A percentile compares a stretch with the other conserved stretches of the same genome.
These are phyloP conservation scores for Nebria ingens DNA, from an alignment of 1,140 invertebrate genomes.

Conservation along the genomic window DNA sequence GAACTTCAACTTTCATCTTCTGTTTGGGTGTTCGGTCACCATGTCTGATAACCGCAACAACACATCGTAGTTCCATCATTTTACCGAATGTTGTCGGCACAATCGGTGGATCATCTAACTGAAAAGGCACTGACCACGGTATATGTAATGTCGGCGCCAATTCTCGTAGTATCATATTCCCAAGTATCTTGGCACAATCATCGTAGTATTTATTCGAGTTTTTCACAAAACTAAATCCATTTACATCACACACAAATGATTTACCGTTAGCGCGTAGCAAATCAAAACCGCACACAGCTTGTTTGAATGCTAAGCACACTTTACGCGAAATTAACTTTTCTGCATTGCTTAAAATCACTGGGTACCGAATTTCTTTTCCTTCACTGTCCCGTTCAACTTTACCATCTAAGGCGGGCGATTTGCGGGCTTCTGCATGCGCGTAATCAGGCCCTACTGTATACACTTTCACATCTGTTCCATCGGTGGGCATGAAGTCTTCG, in stretches of 20 bases:
- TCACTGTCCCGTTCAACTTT: conserved; percentile 98
- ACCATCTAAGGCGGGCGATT: conserved; percentile 94
- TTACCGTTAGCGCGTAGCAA: conserved; percentile 94
- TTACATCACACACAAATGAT: conserved; percentile 99
- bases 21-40: conserved; percentile 99
- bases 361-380: conserved; percentile 98
- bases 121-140: conserved; percentile 93
- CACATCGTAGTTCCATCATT: conserved; percentile 99
- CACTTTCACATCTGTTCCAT: conserved; percentile 88
- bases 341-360: conserved; percentile 92
- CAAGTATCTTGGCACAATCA: conserved; percentile 96
- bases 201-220: conserved; percentile 99
- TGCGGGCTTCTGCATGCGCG: conserved; percentile 96
- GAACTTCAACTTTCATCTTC: conserved; percentile 99
- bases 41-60: conserved; percentile 96
- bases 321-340: conserved; percentile 99
- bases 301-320: conserved; percentile 96
- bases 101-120: conserved; percentile 95
- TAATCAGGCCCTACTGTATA: conserved; percentile 97
- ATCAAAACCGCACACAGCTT: conserved; percentile 99
- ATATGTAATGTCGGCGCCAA: conserved; percentile 91
- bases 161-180: conserved; percentile 83
- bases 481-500: conserved; percentile 99
- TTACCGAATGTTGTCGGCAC: conserved; percentile 98
- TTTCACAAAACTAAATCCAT: conserved; percentile 99